Conservation (phyloP, 2,888 invertebrate species). For the Neoscelio sp. region DNA sequence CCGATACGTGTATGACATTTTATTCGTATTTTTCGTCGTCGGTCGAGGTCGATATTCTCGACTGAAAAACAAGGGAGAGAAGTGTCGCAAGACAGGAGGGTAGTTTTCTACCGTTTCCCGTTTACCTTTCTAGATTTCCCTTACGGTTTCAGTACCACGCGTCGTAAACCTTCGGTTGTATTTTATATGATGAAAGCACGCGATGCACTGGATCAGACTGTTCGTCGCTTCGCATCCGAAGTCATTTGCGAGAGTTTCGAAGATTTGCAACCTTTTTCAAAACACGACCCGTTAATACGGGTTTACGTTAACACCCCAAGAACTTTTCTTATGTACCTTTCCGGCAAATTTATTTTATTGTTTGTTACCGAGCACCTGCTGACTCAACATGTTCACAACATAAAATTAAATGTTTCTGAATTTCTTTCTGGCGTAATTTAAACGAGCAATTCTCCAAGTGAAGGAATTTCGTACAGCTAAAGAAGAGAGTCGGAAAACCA, state of each 20-base stretch:
- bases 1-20: constrained; percentile 45
- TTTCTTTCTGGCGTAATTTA: no score
- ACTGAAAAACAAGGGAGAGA: constrained; percentile 38
- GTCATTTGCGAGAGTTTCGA: constrained; percentile 29
- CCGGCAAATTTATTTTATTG: no score
- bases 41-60: constrained; percentile 46
- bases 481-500: no score
- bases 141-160: constrained; percentile 40
- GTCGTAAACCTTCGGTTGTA: constrained; percentile 37
- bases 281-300: no score
- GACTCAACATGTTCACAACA: no score
- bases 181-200: constrained; percentile 37
- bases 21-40: constrained; percentile 47
- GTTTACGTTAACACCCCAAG: no score
- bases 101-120: constrained; percentile 41
- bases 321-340: no score
- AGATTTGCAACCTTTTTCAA: constrained; percentile 7
- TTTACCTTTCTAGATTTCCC: constrained; percentile 60
- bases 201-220: constrained; percentile 12
- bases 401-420: no score
- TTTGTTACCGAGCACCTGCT: no score
- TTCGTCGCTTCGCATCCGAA: constrained; percentile 3
- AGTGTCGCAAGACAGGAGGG: constrained; percentile 36
- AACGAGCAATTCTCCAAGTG: no score
- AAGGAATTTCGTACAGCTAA: no score